phyloP scores from a whole-genome alignment of 2,797 vertebrate species.

The Eutrigla gurnardus region DNA sequence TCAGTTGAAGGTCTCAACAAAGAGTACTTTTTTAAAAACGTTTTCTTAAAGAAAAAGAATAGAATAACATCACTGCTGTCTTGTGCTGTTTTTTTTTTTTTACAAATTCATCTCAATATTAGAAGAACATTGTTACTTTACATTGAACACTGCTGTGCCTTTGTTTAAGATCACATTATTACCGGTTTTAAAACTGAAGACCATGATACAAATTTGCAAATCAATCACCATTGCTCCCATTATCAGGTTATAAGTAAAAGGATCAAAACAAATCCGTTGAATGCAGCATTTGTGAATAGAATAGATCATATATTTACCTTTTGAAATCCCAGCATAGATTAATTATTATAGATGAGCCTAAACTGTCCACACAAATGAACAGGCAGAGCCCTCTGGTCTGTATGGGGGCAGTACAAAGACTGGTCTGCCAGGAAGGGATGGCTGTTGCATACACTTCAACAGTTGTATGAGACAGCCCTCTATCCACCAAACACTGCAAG shows the following conservation, averaged over 20 bases:
- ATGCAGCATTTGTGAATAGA: neutral
- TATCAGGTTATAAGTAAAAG: neutral
- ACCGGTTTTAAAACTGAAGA: neutral
- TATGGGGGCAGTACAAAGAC: too few species aligned
- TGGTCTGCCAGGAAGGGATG: too few species aligned
- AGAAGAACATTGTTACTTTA: neutral
- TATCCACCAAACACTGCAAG: too few species aligned
- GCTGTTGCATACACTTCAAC: too few species aligned
- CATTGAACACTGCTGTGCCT: neutral
- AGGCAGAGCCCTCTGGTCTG: too few species aligned
- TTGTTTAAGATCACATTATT: neutral
- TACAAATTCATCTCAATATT: neutral
- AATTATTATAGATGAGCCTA: too few species aligned
- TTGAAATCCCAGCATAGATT: neutral
- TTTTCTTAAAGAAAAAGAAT: neutral
- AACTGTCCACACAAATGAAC: too few species aligned
- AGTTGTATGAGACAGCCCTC: too few species aligned
- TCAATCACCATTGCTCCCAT: neutral
- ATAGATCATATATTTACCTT: neutral
- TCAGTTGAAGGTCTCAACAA: slow-evolving; percentile 50
- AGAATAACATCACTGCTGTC: neutral
- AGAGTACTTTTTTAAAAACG: slow-evolving; percentile 24
- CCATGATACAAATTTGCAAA: neutral
- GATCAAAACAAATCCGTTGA: neutral
- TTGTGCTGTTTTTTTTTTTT: neutral